These are phyloP conservation scores for Hydrophis major DNA, from an alignment of 2,797 vertebrate genomes.

Conservation along the genomic window DNA sequence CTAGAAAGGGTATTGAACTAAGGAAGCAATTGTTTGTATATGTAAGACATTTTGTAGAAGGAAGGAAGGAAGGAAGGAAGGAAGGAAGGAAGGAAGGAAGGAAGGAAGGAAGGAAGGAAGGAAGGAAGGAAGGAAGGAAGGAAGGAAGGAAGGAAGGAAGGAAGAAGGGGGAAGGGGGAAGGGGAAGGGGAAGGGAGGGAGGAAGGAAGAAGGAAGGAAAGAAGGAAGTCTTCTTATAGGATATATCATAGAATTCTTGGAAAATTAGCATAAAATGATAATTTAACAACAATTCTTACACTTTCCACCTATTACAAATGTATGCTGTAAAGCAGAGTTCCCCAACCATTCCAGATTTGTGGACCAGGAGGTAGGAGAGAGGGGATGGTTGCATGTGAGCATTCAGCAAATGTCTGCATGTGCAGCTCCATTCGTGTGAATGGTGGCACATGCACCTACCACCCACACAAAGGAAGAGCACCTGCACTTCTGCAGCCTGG, in stretches of 20 bases:
- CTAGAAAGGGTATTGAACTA: slow-evolving; percentile 57
- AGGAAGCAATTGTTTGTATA: slow-evolving; percentile 59
- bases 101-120: no score
- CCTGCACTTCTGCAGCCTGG: background rate
- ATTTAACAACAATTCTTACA: slow-evolving; percentile 1
- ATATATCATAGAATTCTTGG: slow-evolving; percentile 32
- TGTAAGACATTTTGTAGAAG: slow-evolving; percentile 27
- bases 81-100: no score
- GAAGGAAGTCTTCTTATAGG: no score
- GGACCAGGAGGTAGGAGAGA: background rate
- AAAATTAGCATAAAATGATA: slow-evolving; percentile 15
- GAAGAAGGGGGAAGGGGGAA: no score
- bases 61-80: background rate
- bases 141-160: background rate
- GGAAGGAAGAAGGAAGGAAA: no score
- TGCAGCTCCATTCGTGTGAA: background rate
- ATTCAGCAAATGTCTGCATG: background rate
- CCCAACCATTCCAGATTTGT: background rate
- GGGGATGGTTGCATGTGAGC: background rate
- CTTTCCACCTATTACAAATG: slow-evolving; percentile 23
- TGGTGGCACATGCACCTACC: background rate
- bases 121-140: background rate
- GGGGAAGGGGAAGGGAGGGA: no score
- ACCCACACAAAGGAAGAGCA: background rate
- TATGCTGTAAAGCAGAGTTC: background rate